These are phyloP conservation scores for Platerodrilus igneus DNA, from an alignment of 2,888 invertebrate species.

Conservation along the genomic window DNA sequence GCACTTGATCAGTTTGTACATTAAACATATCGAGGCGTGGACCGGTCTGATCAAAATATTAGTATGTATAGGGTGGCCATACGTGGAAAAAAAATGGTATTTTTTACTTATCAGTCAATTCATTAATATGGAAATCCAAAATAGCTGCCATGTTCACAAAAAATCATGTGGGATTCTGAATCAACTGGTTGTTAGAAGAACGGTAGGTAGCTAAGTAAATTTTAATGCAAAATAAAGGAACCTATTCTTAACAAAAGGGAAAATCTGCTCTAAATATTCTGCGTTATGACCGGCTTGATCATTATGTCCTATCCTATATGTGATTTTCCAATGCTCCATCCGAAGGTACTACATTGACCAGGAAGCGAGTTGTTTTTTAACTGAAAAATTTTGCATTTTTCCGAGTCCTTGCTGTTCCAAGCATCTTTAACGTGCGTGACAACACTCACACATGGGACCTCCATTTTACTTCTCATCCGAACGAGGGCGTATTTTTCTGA, in stretches of 20 bases:
- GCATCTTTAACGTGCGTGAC: too few relatives aligned
- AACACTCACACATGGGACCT: too few relatives aligned
- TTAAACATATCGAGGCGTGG: constrained; percentile 3
- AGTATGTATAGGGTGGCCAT: constrained; percentile 1
- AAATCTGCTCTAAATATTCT: constrained; percentile 3
- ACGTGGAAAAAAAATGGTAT: constrained; percentile 14
- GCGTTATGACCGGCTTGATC: constrained; percentile 26
- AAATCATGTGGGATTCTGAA: constrained; percentile 13
- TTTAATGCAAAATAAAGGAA: constrained; percentile 11
- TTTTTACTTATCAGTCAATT: constrained; percentile 17
- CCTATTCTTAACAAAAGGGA: constrained; percentile 2
- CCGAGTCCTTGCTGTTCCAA: too few relatives aligned
- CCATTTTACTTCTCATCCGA: too few relatives aligned
- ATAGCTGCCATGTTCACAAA: constrained; percentile 23
- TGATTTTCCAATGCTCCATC: too few relatives aligned
- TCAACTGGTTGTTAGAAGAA: constrained; percentile 18
- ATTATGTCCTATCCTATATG: too few relatives aligned
- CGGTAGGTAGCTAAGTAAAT: constrained; percentile 17
- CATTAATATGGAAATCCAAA: constrained; percentile 21
- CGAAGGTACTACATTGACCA: too few relatives aligned
- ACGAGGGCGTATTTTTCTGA: too few relatives aligned
- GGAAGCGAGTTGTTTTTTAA: too few relatives aligned
- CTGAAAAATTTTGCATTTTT: too few relatives aligned
- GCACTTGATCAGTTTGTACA: constrained; percentile 4
- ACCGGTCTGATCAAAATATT: constrained; percentile 8